Evolutionary conservation across 2,888 invertebrate genomes (phyloP).

Genomic region (Amphipoea lucens): DNA sequence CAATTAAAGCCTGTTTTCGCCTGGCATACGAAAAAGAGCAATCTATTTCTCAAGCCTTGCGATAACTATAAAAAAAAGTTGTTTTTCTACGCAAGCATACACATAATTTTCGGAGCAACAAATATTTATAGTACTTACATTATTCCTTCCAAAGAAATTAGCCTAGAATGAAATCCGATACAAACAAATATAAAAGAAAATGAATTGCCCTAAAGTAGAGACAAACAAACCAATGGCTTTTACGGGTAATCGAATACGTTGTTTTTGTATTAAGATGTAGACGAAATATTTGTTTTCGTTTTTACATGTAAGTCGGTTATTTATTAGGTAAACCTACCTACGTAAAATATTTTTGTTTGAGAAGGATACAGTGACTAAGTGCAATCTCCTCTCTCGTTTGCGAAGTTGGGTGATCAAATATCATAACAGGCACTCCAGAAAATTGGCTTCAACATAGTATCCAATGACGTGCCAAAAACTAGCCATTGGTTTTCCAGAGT

Average conservation of each 20-base stretch:
- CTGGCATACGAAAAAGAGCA: not conserved
- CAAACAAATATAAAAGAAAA: slow-evolving; percentile 55
- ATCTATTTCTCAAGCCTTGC: not conserved
- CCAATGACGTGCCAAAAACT: slow-evolving; percentile 11
- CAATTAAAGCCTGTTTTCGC: not conserved
- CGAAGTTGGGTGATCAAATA: slow-evolving; percentile 30
- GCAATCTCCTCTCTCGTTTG: not conserved
- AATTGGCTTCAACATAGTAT: slow-evolving; percentile 33
- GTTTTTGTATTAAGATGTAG: slow-evolving; percentile 50
- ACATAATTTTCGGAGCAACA: not conserved
- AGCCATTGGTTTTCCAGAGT: slow-evolving; percentile 2
- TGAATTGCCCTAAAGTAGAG: slow-evolving; percentile 40
- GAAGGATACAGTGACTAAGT: slow-evolving; percentile 2
- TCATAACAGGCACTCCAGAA: slow-evolving; percentile 25
- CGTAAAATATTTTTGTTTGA: not conserved
- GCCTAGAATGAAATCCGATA: slow-evolving; percentile 43
- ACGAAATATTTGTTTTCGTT: slow-evolving; percentile 36
- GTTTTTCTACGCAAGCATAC: slow-evolving; percentile 1
- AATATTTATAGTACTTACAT: slow-evolving; percentile 5
- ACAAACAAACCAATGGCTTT: slow-evolving; percentile 55
- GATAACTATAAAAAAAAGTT: slow-evolving; percentile 10
- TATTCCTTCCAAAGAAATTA: slow-evolving; percentile 31
- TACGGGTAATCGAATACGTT: slow-evolving; percentile 60
- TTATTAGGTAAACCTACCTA: not conserved
- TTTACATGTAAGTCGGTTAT: slow-evolving; percentile 12